Evolutionary conservation across 2,113 vertebrate genomes (phyloP).

Genomic region (Phasianus colchicus): DNA sequence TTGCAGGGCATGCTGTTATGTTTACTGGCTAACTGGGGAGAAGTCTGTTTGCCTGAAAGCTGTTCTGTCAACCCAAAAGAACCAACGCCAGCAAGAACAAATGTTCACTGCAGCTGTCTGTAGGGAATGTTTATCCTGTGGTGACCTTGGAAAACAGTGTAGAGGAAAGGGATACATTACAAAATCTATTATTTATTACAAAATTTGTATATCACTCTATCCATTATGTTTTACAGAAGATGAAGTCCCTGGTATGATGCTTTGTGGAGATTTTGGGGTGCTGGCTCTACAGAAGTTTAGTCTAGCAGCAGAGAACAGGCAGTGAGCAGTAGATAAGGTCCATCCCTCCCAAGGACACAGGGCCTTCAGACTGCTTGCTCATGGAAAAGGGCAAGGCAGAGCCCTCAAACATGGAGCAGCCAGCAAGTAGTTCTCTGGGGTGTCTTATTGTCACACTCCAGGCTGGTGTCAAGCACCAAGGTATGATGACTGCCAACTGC

Average conservation of each 20-base stretch:
- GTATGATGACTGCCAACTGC: rapidly evolving
- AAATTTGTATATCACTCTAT: neutral
- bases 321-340: neutral
- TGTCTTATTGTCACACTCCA: neutral
- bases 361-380: neutral
- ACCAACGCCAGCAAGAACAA: too few relatives aligned
- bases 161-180: too few relatives aligned
- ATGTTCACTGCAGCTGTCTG: too few relatives aligned
- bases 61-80: neutral
- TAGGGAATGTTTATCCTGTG: neutral
- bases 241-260: neutral
- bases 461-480: neutral
- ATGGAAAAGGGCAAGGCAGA: neutral
- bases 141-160: too few relatives aligned
- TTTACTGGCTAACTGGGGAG: neutral
- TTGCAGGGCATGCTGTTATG: neutral
- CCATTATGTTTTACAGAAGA: neutral
- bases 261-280: neutral
- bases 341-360: neutral
- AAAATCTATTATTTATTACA: neutral
- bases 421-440: neutral
- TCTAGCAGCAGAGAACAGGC: neutral
- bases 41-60: neutral
- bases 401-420: neutral
- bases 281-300: neutral